Conservation (phyloP, 2,113 vertebrate genomes). For the Petaurus breviceps region DNA sequence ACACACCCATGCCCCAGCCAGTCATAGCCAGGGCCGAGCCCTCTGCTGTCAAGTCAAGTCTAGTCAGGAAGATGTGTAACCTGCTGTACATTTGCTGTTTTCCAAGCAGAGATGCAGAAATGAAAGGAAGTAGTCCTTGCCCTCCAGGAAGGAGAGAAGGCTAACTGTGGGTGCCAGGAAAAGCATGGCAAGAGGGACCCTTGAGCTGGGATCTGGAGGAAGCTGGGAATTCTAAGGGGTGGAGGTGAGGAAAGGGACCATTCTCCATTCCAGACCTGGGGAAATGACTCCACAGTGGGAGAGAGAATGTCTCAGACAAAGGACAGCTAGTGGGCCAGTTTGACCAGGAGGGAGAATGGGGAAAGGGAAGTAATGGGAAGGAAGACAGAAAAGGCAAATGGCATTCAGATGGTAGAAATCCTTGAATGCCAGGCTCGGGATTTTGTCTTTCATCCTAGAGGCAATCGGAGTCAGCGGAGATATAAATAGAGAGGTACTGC, state of each 20-base stretch:
- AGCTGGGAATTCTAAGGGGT: background rate
- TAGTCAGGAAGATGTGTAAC: background rate
- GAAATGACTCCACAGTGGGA: background rate
- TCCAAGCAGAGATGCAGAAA: background rate
- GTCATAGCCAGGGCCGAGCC: no score
- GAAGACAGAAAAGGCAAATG: background rate
- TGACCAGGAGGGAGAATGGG: background rate
- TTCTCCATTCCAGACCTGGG: background rate
- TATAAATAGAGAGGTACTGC: background rate
- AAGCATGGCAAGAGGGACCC: background rate
- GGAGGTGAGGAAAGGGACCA: background rate
- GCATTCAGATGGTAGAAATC: background rate
- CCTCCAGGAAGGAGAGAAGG: background rate
- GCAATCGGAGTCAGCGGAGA: background rate
- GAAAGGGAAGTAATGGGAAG: background rate
- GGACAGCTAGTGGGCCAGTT: background rate
- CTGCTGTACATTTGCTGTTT: background rate
- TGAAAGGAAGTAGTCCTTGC: background rate
- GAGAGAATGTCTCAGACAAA: background rate
- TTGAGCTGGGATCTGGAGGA: background rate
- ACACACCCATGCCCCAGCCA: background rate
- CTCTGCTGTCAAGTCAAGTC: background rate
- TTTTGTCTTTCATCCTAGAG: background rate
- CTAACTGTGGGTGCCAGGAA: background rate
- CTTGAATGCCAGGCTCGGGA: background rate